phyloP scores from a whole-genome alignment of 2,888 invertebrate genomes.

The Bhutanitis thaidina region DNA sequence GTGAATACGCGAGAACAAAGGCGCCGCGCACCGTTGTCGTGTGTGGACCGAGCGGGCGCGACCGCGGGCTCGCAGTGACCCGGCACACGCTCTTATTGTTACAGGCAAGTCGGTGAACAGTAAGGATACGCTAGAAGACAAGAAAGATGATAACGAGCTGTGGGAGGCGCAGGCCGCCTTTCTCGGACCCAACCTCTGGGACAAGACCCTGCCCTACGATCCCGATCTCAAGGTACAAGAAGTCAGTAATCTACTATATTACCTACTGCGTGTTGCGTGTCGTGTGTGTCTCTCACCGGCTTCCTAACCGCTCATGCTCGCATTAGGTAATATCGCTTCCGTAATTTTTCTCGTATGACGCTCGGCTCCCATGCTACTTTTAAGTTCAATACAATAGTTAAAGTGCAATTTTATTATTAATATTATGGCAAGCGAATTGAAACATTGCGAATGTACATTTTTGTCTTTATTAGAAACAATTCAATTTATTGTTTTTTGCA shows the following conservation, averaged over 20 bases:
- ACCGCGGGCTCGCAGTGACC: slow-evolving; percentile 49
- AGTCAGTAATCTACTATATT: slow-evolving; percentile 74
- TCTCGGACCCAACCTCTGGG: slow-evolving; percentile 97
- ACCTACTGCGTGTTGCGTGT: slow-evolving; percentile 67
- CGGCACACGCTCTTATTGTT: slow-evolving; percentile 64
- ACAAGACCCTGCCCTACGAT: slow-evolving; percentile 94
- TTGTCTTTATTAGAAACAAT: background rate
- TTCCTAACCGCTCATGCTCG: slow-evolving; percentile 43
- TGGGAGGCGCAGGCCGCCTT: slow-evolving; percentile 98
- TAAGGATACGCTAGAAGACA: slow-evolving; percentile 83
- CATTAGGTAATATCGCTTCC: slow-evolving; percentile 62
- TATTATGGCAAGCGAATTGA: slow-evolving; percentile 12
- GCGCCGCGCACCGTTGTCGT: slow-evolving; percentile 20
- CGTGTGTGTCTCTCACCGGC: slow-evolving; percentile 47
- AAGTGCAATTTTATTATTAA: background rate
- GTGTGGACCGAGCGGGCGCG: slow-evolving; percentile 20
- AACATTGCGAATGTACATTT: slow-evolving; percentile 14
- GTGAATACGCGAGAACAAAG: background rate
- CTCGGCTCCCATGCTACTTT: slow-evolving; percentile 3
- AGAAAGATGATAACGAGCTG: slow-evolving; percentile 90
- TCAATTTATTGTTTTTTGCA: too few relatives aligned
- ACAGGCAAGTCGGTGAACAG: slow-evolving; percentile 82
- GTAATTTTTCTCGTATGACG: slow-evolving; percentile 1
- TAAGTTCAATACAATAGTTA: background rate
- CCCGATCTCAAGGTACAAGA: slow-evolving; percentile 96